Percentiles rank a stretch among this genome's conserved stretches.
Conservation (phyloP, 2,113 vertebrate genomes). For the Enhydra lutris region DNA sequence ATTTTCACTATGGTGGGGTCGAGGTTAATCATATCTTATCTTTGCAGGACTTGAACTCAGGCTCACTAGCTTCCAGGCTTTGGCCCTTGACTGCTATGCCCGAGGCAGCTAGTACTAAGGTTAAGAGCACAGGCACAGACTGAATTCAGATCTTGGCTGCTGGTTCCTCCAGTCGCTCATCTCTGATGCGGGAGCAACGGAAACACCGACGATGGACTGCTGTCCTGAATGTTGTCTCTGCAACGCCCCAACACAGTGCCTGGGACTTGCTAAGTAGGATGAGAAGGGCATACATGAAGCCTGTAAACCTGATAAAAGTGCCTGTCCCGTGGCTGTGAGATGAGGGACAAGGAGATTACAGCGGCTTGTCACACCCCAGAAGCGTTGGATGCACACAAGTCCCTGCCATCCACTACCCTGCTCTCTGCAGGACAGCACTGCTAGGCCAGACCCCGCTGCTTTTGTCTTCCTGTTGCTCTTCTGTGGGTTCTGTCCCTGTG, state of each 20-base stretch:
- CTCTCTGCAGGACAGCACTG: no score
- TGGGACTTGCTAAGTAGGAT: fast-evolving
- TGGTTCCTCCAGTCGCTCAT: background rate
- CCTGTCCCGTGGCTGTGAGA: fast-evolving
- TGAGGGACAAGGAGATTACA: background rate
- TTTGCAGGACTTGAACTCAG: background rate
- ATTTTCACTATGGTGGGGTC: no score
- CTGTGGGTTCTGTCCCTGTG: background rate
- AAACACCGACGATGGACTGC: no score
- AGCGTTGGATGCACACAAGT: fast-evolving
- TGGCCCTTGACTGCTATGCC: no score
- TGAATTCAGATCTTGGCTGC: background rate
- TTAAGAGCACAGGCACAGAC: background rate
- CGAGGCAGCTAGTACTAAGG: background rate
- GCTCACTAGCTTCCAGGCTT: background rate
- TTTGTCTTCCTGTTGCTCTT: background rate
- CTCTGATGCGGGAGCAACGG: background rate
- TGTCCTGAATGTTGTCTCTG: no score
- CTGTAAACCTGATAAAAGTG: no score
- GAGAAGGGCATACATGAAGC: no score
- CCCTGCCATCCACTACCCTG: fast-evolving
- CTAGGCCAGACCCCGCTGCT: background rate
- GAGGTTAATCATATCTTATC: no score
- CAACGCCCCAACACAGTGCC: no score
- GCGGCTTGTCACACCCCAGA: no score